Base-by-base conservation (phyloP, 2,888 invertebrate genomes). In the Philereme transversata region DNA sequence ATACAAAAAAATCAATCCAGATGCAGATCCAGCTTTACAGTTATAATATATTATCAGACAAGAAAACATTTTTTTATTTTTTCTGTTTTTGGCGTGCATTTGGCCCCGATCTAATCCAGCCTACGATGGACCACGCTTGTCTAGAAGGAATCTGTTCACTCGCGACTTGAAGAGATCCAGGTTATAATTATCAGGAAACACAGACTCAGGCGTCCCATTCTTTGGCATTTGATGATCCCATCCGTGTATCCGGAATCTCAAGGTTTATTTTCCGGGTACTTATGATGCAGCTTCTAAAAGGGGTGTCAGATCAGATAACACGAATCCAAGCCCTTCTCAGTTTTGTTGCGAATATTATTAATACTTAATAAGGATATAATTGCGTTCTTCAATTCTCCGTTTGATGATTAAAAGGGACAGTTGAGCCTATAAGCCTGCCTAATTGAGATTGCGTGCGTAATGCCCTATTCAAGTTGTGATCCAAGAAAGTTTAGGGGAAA, bases 361-460 rank as follows among this genome's bases (percentile, higher is more conserved):
- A 86, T 86, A 81, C 71, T 81, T 83, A 82, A 84, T 81, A 74
- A 74, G 67, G 63, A 62, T 67, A 75, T 81, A 82, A 84, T 85
- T 83, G 78, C 77, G 71, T 78, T 74, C 69, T 77, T 76, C 69
- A 57, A 72, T 71, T 73, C 74, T 22, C 73, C 71, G 72, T 77
- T 72, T 76, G 66, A 71, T 74, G 76, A 79, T 81, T 78, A 78
- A 78, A 79, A 78, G 76, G 74, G 77, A 64, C 73, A 67, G 71
- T 72, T 78, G 78, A 82, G 78, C 78, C 72, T 76, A 71, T 75
- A 74, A 75, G 69, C 72, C 68, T 54, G 64, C 62, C 70, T 77
- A 78, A 83, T 83, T 81, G 78, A 75, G 72, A 62, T 51, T 48
- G 53, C 50, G 56, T 40, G 46, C 45, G 59, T 57, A 57, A 49